Conservation (phyloP, 2,113 vertebrate species). For the Alectura lathami region DNA sequence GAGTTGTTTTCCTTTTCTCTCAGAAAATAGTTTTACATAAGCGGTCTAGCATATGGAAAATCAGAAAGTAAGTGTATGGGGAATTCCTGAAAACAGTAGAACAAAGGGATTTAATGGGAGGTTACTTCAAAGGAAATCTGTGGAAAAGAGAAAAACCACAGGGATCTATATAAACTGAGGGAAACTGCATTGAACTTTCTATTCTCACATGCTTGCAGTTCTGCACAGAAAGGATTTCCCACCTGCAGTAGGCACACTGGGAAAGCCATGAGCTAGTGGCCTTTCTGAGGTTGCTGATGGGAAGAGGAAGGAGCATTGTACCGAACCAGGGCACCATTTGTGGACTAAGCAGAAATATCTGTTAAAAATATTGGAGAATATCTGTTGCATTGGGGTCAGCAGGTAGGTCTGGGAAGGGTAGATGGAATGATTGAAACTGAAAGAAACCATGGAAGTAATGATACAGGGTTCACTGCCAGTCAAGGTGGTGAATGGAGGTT, state of each 20-base stretch:
- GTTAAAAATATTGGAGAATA: neutral
- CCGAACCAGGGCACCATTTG: neutral
- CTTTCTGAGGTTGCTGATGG: neutral
- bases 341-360: neutral
- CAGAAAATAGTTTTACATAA: neutral
- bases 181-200: neutral
- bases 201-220: neutral
- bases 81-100: neutral
- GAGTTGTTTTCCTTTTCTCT: neutral
- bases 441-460: neutral
- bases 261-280: neutral
- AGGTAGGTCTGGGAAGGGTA: neutral
- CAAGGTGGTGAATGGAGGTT: neutral
- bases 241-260: accelerated
- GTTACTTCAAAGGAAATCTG: neutral
- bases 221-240: neutral
- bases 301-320: neutral
- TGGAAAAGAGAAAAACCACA: neutral
- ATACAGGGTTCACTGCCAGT: neutral
- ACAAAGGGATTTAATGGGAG: neutral
- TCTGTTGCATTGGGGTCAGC: neutral
- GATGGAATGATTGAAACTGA: neutral
- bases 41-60: neutral
- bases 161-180: neutral
- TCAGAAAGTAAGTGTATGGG: neutral